Evolutionary conservation across 2,888 invertebrate species (phyloP), one percentile per base, ranked within the genome.

Genomic region (Rhodophaea formosa): DNA sequence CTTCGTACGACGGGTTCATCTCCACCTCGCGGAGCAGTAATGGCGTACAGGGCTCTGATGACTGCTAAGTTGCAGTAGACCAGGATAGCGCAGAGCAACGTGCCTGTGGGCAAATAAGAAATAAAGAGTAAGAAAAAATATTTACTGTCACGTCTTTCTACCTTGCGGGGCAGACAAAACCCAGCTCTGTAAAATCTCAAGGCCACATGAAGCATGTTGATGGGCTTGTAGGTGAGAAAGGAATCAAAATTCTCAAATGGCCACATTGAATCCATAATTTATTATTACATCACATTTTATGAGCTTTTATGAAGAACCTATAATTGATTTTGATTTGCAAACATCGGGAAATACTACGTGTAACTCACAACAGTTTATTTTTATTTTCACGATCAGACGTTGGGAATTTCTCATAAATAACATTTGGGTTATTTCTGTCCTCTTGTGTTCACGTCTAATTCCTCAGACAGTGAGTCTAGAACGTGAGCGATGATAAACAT

Each of bases 31-130:
- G 82, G 92, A 62, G 76, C 75, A 17, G 83, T 82, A 73, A 95
- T 92, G 59, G 92, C 93, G 74, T 93, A 95, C 61, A 97, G 88
- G 35, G 96, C 95, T 62, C 94, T 92, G 61, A 96, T 95, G 59
- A 97, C 97, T 8, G 96, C 95, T 71, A 96, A 83, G 86, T 97
- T 97, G 86, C 96, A 97, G 82, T 94, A 93, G 58, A 96, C 96
- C 74, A 97, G 95, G 60, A 95, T 93, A 43, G 94, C 70, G 79
- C 96, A 96, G 53, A 97, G 92, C 15, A 93, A 72, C 0, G 94
- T 93, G 39, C 97, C 96, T 96, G 83, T 12, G 77, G 66, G 57
- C 49, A 52, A 59, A 46, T 10, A 1, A n/a, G n/a, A n/a, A n/a
- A n/a, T n/a, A n/a, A n/a, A n/a, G n/a, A n/a, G n/a, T n/a, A n/a